A percentile compares a stretch with the other conserved stretches of the same genome.
phyloP scores from a whole-genome alignment of 1,140 invertebrate genomes.

The Drosophila ananassae region DNA sequence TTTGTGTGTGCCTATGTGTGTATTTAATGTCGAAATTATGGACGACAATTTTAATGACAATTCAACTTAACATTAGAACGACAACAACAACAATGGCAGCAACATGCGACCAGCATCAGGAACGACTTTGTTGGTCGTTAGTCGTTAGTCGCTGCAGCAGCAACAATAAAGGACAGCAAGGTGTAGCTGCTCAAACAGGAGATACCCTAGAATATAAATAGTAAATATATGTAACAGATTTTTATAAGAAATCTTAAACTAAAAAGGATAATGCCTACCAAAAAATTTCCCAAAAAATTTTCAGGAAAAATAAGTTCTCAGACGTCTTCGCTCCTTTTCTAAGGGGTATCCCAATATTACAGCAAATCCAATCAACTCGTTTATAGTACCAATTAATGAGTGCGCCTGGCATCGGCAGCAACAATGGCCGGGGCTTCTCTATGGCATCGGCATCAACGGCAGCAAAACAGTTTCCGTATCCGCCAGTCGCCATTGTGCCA shows the following conservation, averaged over 20 bases:
- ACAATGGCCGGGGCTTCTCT: conserved; percentile 61
- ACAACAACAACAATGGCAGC: conserved; percentile 37
- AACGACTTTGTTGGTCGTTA: conserved; percentile 74
- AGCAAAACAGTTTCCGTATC: conserved; percentile 81
- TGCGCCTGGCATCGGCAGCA: conserved; percentile 40
- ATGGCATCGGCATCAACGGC: conserved; percentile 72
- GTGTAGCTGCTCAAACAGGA: neutral
- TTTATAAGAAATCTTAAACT: neutral
- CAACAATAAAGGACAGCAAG: conserved; percentile 28
- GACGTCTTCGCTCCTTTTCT: neutral
- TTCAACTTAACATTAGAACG: conserved; percentile 79
- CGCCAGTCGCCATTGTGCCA: conserved; percentile 74
- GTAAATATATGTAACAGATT: neutral
- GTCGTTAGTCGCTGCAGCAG: conserved; percentile 68
- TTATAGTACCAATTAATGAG: conserved; percentile 31
- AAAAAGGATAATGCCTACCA: too few species aligned
- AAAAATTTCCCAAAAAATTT: too few species aligned
- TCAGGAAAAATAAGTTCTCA: neutral
- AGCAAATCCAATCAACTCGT: conserved; percentile 26
- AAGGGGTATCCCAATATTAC: neutral
- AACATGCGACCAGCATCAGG: conserved; percentile 71
- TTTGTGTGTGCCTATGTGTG: conserved; percentile 55
- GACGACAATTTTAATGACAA: conserved; percentile 83
- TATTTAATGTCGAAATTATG: conserved; percentile 82
- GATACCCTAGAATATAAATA: conserved; percentile 2